phyloP scores from a whole-genome alignment of 2,113 vertebrate species.

The Illadopsis cleaveri region DNA sequence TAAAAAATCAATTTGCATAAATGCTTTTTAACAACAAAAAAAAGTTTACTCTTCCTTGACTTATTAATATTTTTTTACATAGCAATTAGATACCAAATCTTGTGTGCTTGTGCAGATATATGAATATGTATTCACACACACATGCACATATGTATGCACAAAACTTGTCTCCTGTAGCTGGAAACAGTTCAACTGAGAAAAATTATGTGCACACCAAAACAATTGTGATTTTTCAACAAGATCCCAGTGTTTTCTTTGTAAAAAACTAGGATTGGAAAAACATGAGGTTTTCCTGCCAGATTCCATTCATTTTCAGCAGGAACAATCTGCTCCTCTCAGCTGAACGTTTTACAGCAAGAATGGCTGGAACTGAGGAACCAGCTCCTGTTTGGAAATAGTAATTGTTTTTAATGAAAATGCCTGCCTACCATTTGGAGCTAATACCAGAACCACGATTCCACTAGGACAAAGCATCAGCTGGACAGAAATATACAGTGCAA shows the following conservation, averaged over 20 bases:
- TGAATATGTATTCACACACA: background rate
- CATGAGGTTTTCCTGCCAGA: conserved; percentile 77
- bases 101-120: background rate
- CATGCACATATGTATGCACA: background rate
- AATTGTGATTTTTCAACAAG: conserved; percentile 69
- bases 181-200: conserved; percentile 29
- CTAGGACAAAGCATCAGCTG: conserved; percentile 69
- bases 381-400: conserved; percentile 67
- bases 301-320: conserved; percentile 76
- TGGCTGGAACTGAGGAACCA: conserved; percentile 53
- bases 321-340: conserved; percentile 72
- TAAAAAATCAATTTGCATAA: conserved; percentile 53
- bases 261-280: conserved; percentile 76
- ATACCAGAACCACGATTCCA: conserved; percentile 40
- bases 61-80: background rate
- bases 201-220: conserved; percentile 27
- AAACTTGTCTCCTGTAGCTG: background rate
- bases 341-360: conserved; percentile 68
- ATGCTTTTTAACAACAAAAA: conserved; percentile 46
- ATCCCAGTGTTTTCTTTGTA: conserved; percentile 78
- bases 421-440: conserved; percentile 67
- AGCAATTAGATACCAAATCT: conserved; percentile 7
- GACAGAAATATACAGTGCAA: conserved; percentile 51
- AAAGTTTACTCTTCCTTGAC: conserved; percentile 28
- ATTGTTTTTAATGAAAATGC: conserved; percentile 61